Percentiles rank a stretch among this genome's conserved stretches.
These are phyloP conservation scores for Astyanax mexicanus DNA, from an alignment of 2,797 vertebrate species.

Conservation along the genomic window DNA sequence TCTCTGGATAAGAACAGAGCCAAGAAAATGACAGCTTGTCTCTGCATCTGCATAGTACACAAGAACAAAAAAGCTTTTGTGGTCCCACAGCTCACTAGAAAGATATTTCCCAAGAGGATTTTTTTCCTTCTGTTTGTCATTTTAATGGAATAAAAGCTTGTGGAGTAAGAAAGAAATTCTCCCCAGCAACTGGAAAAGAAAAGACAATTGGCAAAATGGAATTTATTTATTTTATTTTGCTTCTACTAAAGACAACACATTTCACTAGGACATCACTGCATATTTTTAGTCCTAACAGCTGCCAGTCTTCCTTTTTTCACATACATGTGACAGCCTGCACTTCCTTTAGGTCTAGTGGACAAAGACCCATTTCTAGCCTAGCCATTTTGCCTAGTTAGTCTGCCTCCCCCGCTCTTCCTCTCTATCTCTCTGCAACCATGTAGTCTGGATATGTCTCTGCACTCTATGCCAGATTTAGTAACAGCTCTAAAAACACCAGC, in stretches of 20 bases:
- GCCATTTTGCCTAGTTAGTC: neutral
- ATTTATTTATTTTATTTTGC: neutral
- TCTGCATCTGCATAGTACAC: slow-evolving; percentile 39
- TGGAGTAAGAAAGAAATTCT: neutral
- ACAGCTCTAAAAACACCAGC: slow-evolving; percentile 39
- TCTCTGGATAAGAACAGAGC: slow-evolving; percentile 35
- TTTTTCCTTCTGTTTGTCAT: slow-evolving; percentile 12
- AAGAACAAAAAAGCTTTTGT: slow-evolving; percentile 53
- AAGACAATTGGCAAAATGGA: neutral
- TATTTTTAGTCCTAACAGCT: neutral
- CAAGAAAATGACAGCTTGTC: slow-evolving; percentile 35
- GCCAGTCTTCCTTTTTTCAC: neutral
- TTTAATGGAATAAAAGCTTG: slow-evolving; percentile 8
- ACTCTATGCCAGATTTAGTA: slow-evolving; percentile 37
- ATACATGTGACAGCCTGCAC: neutral
- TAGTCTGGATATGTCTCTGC: neutral
- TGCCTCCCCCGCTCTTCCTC: slow-evolving; percentile 1
- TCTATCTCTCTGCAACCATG: neutral
- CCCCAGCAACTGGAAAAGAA: neutral
- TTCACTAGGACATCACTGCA: neutral
- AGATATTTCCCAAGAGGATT: slow-evolving; percentile 22
- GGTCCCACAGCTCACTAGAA: slow-evolving; percentile 20
- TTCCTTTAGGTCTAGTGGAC: neutral
- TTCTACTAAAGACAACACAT: neutral
- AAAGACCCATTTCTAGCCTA: slow-evolving; percentile 1